Evolutionary conservation across 2,888 invertebrate genomes (phyloP).

Genomic region (Drosophila diplacantha): DNA sequence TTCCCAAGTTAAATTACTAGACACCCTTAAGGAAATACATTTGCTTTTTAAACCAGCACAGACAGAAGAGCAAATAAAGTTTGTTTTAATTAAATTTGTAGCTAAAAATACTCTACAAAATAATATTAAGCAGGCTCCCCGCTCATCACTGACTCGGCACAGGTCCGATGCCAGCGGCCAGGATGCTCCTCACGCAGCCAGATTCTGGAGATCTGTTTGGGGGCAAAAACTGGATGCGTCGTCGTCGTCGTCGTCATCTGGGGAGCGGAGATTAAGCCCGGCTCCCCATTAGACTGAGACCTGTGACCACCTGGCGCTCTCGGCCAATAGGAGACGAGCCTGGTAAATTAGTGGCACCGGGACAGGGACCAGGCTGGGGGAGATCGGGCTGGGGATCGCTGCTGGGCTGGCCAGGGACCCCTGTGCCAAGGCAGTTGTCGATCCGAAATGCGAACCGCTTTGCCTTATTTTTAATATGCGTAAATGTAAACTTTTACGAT

Average conservation of each 20-base stretch:
- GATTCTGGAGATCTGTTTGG: conserved; percentile 6
- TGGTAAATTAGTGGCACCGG: conserved; percentile 66
- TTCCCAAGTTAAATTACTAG: background rate
- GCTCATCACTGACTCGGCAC: conserved; percentile 6
- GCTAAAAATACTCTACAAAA: background rate
- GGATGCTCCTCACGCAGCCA: conserved; percentile 27
- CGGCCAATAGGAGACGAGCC: conserved; percentile 73
- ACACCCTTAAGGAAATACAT: background rate
- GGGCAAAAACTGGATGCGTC: conserved; percentile 25
- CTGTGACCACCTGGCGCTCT: conserved; percentile 75
- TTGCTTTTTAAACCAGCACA: accelerated
- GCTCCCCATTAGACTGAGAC: conserved; percentile 28
- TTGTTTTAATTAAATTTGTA: background rate
- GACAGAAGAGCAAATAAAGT: background rate
- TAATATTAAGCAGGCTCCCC: accelerated
- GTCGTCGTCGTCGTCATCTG: conserved; percentile 36
- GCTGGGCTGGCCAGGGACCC: conserved; percentile 25
- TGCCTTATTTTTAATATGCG: conserved; percentile 69
- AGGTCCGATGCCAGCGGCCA: conserved; percentile 6
- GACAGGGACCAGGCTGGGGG: background rate
- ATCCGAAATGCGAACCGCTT: conserved; percentile 38
- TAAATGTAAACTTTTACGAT: conserved; percentile 72
- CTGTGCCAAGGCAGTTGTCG: conserved; percentile 40
- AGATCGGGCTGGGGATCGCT: background rate
- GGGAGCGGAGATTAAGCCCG: conserved; percentile 59